Percentiles rank a stretch among this genome's conserved stretches.
Evolutionary conservation across 2,797 vertebrate genomes (phyloP).

Genomic region (Rhinella marina): DNA sequence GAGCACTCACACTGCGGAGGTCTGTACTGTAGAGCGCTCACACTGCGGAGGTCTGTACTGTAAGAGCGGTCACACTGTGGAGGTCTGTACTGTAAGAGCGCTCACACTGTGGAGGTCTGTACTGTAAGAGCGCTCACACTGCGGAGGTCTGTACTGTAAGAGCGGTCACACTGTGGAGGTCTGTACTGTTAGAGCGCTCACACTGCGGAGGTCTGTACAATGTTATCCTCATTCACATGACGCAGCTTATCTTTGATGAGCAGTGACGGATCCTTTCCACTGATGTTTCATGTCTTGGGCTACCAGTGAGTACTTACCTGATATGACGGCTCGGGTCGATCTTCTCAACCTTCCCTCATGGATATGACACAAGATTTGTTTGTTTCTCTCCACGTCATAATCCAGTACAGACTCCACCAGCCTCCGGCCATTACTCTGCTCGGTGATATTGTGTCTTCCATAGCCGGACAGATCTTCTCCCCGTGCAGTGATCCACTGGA

Average conservation of each 20-base stretch:
- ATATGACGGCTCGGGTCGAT: slow-evolving; percentile 23
- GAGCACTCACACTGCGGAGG: no score
- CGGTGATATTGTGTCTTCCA: neutral
- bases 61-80: no score
- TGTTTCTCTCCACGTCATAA: neutral
- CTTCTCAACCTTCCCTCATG: slow-evolving; percentile 16
- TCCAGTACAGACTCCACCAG: slow-evolving; percentile 33
- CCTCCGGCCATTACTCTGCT: neutral
- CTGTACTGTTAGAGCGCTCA: no score
- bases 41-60: no score
- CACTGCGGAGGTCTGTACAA: no score
- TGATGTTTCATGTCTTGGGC: neutral
- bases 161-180: no score
- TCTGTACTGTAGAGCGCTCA: no score
- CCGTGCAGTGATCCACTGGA: neutral
- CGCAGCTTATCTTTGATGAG: neutral
- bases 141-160: no score
- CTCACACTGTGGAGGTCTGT: no score
- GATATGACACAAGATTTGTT: slow-evolving; percentile 31
- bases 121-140: no score
- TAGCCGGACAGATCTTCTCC: neutral
- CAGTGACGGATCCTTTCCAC: neutral
- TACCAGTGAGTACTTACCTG: slow-evolving; percentile 13
- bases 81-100: no score
- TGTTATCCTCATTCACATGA: no score